A percentile compares a stretch with the other conserved stretches of the same genome.
Conservation (phyloP, 2,888 invertebrate genomes). For the Mantis religiosa region DNA sequence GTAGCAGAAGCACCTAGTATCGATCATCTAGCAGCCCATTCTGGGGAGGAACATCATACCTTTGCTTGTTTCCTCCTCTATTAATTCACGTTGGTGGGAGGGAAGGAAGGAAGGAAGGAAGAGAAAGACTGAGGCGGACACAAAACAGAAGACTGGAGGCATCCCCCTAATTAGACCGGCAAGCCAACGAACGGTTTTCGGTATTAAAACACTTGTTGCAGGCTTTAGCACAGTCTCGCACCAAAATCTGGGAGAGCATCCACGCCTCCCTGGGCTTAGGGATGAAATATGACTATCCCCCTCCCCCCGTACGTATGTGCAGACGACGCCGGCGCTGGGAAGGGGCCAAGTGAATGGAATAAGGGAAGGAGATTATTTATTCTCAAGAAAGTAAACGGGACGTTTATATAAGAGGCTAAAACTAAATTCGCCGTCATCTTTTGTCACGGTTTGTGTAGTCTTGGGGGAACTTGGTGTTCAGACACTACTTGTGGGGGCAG, state of each 20-base stretch:
- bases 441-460: slow-evolving; percentile 9
- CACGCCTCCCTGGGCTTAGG: background rate
- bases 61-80: background rate
- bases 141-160: background rate
- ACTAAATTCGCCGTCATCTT: slow-evolving; percentile 8
- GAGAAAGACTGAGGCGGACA: background rate
- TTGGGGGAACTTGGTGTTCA: background rate
- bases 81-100: background rate
- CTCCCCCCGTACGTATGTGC: background rate
- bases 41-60: background rate
- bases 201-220: background rate
- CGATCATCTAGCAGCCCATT: background rate
- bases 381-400: slow-evolving; percentile 10
- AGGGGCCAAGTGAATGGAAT: slow-evolving; percentile 7
- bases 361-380: slow-evolving; percentile 13
- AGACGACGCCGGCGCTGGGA: background rate
- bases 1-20: background rate
- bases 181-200: background rate
- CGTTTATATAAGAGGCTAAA: slow-evolving; percentile 15
- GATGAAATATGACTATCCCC: slow-evolving; percentile 1
- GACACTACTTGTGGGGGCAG: background rate
- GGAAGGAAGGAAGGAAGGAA: background rate
- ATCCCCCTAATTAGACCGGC: background rate
- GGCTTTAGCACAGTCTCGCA: background rate
- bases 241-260: background rate